Base-by-base conservation (phyloP, 2,888 invertebrate genomes). In the Ceramica pisi region DNA sequence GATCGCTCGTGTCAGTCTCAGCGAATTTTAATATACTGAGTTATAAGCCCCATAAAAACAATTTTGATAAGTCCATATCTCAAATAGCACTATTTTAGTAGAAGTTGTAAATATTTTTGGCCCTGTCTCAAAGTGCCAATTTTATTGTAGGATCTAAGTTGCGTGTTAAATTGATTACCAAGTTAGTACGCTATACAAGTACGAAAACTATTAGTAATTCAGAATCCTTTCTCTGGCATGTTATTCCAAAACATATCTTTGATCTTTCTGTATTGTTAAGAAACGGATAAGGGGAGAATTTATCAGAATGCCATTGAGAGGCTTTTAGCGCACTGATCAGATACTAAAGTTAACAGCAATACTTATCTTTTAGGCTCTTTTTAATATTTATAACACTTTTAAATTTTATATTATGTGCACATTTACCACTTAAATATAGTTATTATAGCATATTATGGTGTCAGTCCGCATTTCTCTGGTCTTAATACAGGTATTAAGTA, bases 391-490 rank as follows among this genome's bases (percentile, higher is more conserved):
- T 26, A 55, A 60, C 51, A 56, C 55, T 60, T 46, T 23, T 53
- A 70, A 75, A 67, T 51, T 66, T 80, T 75, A 60, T 51, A 9
- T 26, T 60, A 48, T 70, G 62, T 70, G 67, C 59, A 57, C 67
- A 76, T 73, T 72, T 48, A 51, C 57, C 68, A 71, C 63, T 68
- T 76, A 67, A 76, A 75, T 71, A 61, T 75, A 67, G 71, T 80
- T 67, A 78, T 81, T 78, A 71, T 51, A 56, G 21, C 71, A 50
- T 71, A 70, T 80, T 74, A 67, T 71, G 55, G 67, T 68, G 31
- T 68, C 21, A 19, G 26, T 9, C 31, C 23, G 16, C 44, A 16
- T 66, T 77, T 63, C 62, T 67, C 56, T 68, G 38, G 2, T 0
- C 26, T 56, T 66, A 63, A 62, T 66, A 50, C 66, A 48, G 6